phyloP scores from a whole-genome alignment of 2,797 vertebrate species.

The Danio kyathit region DNA sequence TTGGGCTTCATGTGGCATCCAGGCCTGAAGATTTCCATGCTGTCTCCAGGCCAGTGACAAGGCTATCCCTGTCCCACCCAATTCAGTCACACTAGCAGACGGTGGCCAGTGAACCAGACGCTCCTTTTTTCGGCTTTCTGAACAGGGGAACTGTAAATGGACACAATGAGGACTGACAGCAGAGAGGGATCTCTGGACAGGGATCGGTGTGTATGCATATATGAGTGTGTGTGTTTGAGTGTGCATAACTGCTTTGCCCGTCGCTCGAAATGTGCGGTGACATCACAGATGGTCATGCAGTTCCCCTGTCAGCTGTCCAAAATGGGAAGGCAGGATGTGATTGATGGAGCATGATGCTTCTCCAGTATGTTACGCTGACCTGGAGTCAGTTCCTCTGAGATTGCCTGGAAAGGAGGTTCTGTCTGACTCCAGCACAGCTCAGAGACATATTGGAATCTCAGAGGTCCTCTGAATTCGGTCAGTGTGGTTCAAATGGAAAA shows the following conservation, averaged over 20 bases:
- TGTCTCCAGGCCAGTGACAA: conserved; percentile 14
- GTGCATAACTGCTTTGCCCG: conserved; percentile 47
- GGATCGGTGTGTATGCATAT: conserved; percentile 52
- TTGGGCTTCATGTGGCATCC: background rate
- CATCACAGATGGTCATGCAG: conserved; percentile 54
- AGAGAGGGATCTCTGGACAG: conserved; percentile 27
- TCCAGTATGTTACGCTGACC: conserved; percentile 50
- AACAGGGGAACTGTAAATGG: conserved; percentile 39
- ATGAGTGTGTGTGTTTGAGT: conserved; percentile 52
- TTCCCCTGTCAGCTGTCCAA: conserved; percentile 52
- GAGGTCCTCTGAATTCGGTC: background rate
- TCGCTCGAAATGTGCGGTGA: conserved; percentile 47
- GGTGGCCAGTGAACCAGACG: conserved; percentile 43
- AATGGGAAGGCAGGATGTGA: conserved; percentile 39
- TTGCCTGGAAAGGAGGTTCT: conserved; percentile 30
- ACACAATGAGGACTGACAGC: conserved; percentile 51
- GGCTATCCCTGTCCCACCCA: background rate
- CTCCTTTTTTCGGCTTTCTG: conserved; percentile 44
- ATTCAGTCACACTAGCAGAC: conserved; percentile 38
- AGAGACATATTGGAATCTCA: conserved; percentile 16
- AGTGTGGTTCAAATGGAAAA: conserved; percentile 13
- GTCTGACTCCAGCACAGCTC: background rate
- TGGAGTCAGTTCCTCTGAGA: conserved; percentile 43
- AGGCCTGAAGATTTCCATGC: background rate
- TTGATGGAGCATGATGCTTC: conserved; percentile 54